Evolutionary conservation across 2,888 invertebrate species (phyloP).

Genomic region (Panzeria rudis): DNA sequence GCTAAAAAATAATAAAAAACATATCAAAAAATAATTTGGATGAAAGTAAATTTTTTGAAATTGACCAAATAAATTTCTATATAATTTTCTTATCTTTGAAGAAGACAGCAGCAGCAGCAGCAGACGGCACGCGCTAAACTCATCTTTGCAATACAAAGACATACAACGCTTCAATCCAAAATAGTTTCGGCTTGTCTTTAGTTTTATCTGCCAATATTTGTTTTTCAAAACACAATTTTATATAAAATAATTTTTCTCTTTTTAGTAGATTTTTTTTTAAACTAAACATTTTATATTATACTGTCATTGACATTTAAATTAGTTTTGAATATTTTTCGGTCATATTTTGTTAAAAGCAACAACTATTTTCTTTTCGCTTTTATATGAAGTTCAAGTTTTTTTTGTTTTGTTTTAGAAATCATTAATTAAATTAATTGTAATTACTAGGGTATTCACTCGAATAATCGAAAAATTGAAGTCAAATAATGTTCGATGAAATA

Average conservation of each 20-base stretch:
- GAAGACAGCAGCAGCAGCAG: background rate
- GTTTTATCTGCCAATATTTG: background rate
- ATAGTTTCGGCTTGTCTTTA: background rate
- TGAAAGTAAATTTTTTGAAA: conserved; percentile 26
- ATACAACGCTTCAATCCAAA: background rate
- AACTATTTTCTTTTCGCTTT: background rate
- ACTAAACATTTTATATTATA: background rate
- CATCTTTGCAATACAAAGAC: background rate
- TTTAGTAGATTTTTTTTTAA: background rate
- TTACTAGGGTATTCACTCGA: no score
- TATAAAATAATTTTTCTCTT: no score
- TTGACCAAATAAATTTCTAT: background rate
- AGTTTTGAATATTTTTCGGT: background rate
- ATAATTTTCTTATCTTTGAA: conserved; percentile 25
- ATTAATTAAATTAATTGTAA: conserved; percentile 22
- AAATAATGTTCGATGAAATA: no score
- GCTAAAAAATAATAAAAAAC: background rate
- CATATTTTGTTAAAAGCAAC: background rate
- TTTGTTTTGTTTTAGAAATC: background rate
- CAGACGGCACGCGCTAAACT: conserved; percentile 14
- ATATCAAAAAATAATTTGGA: background rate
- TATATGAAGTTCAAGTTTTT: conserved; percentile 6
- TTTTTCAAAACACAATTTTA: no score
- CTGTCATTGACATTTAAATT: conserved; percentile 27
- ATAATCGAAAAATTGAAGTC: no score